A percentile compares a stretch with the other conserved stretches of the same genome.
Conservation (phyloP, 2,797 vertebrate genomes). For the Chrysocyon brachyurus region DNA sequence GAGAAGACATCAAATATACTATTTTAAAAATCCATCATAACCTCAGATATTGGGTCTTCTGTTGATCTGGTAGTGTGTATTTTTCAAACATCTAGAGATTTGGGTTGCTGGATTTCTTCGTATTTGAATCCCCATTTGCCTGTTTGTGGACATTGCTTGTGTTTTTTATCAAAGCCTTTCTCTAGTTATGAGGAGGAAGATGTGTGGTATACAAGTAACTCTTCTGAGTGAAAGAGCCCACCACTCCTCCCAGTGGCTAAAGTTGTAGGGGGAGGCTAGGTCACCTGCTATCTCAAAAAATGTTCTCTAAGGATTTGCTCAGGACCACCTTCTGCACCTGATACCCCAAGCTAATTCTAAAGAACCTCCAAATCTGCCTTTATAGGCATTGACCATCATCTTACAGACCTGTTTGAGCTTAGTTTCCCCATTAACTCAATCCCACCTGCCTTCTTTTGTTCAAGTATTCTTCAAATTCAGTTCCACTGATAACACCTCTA, state of each 20-base stretch:
- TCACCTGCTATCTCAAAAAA: background rate
- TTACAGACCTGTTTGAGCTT: background rate
- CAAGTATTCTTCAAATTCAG: background rate
- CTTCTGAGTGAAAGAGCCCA: background rate
- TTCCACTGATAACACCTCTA: background rate
- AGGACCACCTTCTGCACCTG: background rate
- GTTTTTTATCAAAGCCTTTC: background rate
- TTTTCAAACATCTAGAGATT: background rate
- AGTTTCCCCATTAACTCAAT: background rate
- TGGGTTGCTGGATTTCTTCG: background rate
- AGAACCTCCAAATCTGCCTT: background rate
- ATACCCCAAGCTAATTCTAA: background rate
- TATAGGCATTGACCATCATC: background rate
- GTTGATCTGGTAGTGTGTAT: background rate
- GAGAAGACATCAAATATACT: background rate
- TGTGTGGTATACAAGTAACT: background rate
- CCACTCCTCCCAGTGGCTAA: background rate
- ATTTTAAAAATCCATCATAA: background rate
- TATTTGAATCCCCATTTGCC: background rate
- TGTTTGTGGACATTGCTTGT: background rate
- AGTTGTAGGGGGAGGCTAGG: background rate
- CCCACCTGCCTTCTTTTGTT: background rate
- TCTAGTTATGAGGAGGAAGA: background rate
- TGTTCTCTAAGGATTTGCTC: background rate
- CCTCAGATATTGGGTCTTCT: background rate